phyloP scores from a whole-genome alignment of 2,113 vertebrate genomes.

The Heliornis fulica region DNA sequence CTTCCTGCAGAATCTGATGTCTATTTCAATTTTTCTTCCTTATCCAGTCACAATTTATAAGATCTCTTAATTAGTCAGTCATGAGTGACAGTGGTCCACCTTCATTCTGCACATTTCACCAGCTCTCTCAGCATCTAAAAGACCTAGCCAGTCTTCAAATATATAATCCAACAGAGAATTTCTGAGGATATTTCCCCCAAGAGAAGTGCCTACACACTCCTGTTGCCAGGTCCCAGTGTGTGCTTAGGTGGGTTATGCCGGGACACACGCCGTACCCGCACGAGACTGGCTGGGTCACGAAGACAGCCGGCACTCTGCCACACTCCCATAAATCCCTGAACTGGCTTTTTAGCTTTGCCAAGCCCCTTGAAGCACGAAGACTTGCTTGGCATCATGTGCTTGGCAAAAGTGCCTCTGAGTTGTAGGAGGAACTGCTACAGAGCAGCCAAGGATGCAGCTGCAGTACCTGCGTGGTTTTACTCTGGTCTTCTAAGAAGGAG shows the following conservation, averaged over 20 bases:
- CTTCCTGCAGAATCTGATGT: rapidly evolving
- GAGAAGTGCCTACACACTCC: neutral
- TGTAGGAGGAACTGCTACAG: neutral
- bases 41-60: rapidly evolving
- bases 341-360: neutral
- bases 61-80: neutral
- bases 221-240: rapidly evolving
- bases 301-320: neutral
- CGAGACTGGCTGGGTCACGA: neutral
- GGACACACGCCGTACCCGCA: neutral
- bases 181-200: neutral
- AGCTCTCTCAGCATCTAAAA: rapidly evolving
- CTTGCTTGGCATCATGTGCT: neutral
- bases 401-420: neutral
- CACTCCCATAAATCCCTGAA: neutral
- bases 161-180: neutral
- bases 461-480: neutral
- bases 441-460: neutral
- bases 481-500: neutral
- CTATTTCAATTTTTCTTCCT: neutral
- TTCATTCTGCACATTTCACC: neutral
- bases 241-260: rapidly evolving
- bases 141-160: rapidly evolving
- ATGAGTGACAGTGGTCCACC: neutral
- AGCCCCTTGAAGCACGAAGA: neutral